Evolutionary conservation across 2,888 invertebrate species (phyloP).

Genomic region (Iphiclides podalirius): DNA sequence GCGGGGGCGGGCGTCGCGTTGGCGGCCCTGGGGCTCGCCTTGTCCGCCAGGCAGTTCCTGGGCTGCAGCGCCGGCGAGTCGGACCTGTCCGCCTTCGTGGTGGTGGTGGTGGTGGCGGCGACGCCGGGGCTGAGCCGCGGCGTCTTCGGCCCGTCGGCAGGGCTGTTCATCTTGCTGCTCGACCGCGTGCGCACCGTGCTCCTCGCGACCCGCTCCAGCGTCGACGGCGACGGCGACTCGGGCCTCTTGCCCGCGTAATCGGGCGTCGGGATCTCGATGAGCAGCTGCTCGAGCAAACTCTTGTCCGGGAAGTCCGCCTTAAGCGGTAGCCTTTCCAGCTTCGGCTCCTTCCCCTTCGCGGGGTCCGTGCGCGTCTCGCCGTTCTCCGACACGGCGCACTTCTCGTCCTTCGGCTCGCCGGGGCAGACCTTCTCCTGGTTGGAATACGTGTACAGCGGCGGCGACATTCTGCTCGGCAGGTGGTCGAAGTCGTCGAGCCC

Average conservation of each 20-base stretch:
- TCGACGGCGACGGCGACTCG: slow-evolving; percentile 70
- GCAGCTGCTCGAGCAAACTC: slow-evolving; percentile 86
- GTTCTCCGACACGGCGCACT: slow-evolving; percentile 43
- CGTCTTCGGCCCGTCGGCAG: slow-evolving; percentile 76
- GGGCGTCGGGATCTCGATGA: slow-evolving; percentile 89
- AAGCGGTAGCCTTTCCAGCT: slow-evolving; percentile 58
- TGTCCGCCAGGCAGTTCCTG: slow-evolving; percentile 56
- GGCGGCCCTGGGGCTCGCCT: slow-evolving; percentile 50
- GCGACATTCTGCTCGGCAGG: slow-evolving; percentile 85
- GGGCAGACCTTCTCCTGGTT: slow-evolving; percentile 83
- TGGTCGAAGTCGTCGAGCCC: slow-evolving; percentile 76
- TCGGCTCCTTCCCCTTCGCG: slow-evolving; percentile 41
- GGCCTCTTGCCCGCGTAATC: slow-evolving; percentile 75
- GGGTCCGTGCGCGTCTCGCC: slow-evolving; percentile 44
- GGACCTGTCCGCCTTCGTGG: slow-evolving; percentile 48
- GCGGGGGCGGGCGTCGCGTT: slow-evolving; percentile 34
- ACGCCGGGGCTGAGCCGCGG: slow-evolving; percentile 68
- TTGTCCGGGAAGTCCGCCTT: slow-evolving; percentile 77
- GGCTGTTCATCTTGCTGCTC: slow-evolving; percentile 84
- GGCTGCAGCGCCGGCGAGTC: slow-evolving; percentile 59
- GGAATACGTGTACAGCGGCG: slow-evolving; percentile 88
- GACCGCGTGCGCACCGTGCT: slow-evolving; percentile 83
- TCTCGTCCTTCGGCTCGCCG: slow-evolving; percentile 55
- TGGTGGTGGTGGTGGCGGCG: no score
- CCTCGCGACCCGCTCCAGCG: slow-evolving; percentile 66